Base-by-base conservation (phyloP, 1,140 invertebrate genomes). In the Drosophila miranda region DNA sequence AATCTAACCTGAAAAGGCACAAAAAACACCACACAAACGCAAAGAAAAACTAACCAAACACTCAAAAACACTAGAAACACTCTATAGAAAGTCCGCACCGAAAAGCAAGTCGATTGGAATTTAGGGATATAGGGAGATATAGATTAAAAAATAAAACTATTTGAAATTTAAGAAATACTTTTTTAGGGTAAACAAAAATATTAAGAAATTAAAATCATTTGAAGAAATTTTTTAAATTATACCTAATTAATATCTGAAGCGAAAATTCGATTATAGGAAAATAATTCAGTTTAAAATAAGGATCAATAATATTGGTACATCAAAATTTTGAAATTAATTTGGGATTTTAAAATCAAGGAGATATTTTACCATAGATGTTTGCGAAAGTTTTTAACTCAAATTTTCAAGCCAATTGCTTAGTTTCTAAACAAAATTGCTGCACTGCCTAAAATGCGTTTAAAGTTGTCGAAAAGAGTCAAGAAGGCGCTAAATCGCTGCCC, bases 391-490 rank as follows among this genome's bases (percentile, higher is more conserved):
- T 44, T n/a, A 30, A 34, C 56, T 43, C 13, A 6, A 81, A 38
- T 76, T 23, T 72, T 42, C 9, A 48, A 46, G 30, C 53, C 53
- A 68, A 54, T 28, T 38, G 56, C 70, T 67, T 58, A 64, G 75
- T 78, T 67, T 73, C 21, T 13, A 43, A 73, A 63, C 61, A 41
- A 86, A 87, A 81, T 86, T 71, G 49, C 26, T 77, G 81, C 81
- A 86, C 81, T 71, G 82, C 73, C 56, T 86, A 62, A 80, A 72
- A 56, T 54, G 71, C 69, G 66, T 53, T 52, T 55, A 64, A 79
- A 69, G 9, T 61, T 60, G 61, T 16, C 28, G 21, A 30, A 16
- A 66, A 78, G 64, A 84, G 81, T 74, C 68, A 49, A 50, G 42
- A 73, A 46, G 50, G 73, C 64, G 75, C 62, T 57, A 50, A 75